Evolutionary conservation across 2,113 vertebrate genomes (phyloP).

Genomic region (Odocoileus virginianus): DNA sequence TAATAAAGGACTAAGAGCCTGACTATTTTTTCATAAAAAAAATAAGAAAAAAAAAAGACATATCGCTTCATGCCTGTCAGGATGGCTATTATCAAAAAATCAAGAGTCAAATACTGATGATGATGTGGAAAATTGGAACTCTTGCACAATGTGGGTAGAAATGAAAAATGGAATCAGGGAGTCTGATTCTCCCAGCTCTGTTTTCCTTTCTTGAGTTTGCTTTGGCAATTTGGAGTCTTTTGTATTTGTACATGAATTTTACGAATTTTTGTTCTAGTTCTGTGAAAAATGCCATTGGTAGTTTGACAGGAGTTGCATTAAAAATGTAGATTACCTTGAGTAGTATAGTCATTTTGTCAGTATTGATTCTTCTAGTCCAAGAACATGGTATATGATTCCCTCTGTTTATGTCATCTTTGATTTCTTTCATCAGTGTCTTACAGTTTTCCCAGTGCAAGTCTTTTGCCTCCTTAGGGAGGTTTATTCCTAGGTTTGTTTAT

Average conservation of each 20-base stretch:
- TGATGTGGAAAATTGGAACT: neutral
- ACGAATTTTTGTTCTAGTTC: neutral
- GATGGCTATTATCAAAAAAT: neutral
- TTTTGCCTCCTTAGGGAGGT: neutral
- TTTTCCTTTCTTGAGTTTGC: neutral
- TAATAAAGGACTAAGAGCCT: neutral
- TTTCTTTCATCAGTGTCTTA: neutral
- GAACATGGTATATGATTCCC: neutral
- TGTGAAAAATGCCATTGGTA: neutral
- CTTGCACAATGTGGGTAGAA: neutral
- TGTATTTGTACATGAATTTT: neutral
- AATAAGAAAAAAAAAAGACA: neutral
- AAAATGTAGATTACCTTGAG: neutral
- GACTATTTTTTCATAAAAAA: neutral
- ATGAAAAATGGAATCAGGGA: neutral
- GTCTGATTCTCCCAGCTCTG: neutral
- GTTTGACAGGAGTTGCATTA: neutral
- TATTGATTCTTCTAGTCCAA: neutral
- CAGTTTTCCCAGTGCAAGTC: neutral
- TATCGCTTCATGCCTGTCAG: neutral
- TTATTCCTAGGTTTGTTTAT: neutral
- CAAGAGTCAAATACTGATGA: neutral
- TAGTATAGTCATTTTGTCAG: neutral
- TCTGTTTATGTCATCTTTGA: neutral
- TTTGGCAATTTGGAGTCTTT: neutral